Base-by-base conservation (phyloP, 2,888 invertebrate species). In the Nineta flava region DNA sequence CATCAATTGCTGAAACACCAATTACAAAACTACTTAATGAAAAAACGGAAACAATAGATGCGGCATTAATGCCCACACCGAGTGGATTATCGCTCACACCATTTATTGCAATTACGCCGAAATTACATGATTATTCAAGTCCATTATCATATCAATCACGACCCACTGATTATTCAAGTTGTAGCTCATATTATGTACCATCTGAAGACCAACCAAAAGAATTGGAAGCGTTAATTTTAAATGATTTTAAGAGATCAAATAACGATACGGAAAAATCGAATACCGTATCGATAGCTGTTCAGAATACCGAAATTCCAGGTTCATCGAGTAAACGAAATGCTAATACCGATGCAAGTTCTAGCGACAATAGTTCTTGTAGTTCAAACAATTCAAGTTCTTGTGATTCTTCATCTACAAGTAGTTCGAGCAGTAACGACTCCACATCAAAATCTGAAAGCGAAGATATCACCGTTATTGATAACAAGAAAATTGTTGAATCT, bases 141-240 rank as follows among this genome's bases (percentile, higher is more conserved):
- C 53, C 53, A 26, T 56, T 60, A 1, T 53, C 55, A 1, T 58
- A 56, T 49, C 50, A 54, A 2, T 57, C 57, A 49, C 55, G 65
- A 38, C 59, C 60, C 1, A 66, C 67, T 0, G 67, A 67, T 58
- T 67, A 67, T 56, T 67, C 67, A 1, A 63, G 65, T 3, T 61
- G 63, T 2, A 65, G 65, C 19, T 65, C 65, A 0, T 67, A 67
- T 55, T 67, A 67, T 53, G 62, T 64, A 54, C 67, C 67, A 9
- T 65, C 65, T 0, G 67, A 67, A 53, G 67, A 66, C 54, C 65
- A 64, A 52, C 61, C 56, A 49, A 59, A 58, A 51, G 61, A 59
- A 9, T 32, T 62, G 10, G 65, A 65, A 51, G 55, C 57, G 19
- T 51, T 59, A n/a, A 50, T 65, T 17, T 59, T 61, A n/a, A 60